Evolutionary conservation across 2,113 vertebrate genomes (phyloP), one percentile per base, ranked within the genome.

Genomic region (Melozone crissalis): DNA sequence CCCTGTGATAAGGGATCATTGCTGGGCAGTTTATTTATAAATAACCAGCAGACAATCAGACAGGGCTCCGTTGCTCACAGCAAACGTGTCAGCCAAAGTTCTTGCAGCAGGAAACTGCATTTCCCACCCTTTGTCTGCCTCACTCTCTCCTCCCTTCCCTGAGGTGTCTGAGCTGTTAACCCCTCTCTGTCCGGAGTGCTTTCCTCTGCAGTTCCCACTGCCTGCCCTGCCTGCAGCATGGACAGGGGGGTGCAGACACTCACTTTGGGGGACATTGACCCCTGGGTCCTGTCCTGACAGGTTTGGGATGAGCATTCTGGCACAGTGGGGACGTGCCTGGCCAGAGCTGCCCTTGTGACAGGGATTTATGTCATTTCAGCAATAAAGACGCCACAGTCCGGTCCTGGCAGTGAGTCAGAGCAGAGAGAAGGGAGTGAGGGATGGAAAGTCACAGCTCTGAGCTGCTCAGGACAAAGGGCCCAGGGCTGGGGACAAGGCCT

Each of bases 51-150:
- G 90, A 74, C 90, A 61, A 30, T 30, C 52, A 30, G 28, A 54
- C 52, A 10, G 47, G 90, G 28, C 80, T 69, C 35, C 12, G 49
- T 69, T 55, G 75, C 89, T 93, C 92, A 88, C 84, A 66, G 88
- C 81, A 44, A 46, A 37, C 2, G 63, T 93, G 78, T 94, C 92
- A 93, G 96, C 93, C 96, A 91, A 52, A 91, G 76, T 59, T 75
- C 86, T 81, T 39, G 84, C 66, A 20, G 9, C 81, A 92, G 95
- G 96, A 97, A 96, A 44, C 76, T 61, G 73, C 77, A 28, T 54
- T 94, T 93, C 86, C 88, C 63, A 91, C 86, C 69, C 93, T 61
- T 57, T 5, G 44, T 89, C 68, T 89, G 80, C 8, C 67, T 55
- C 80, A 57, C 55, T 33, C 88, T 55, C 88, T 58, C 75, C 92